Evolutionary conservation across 2,888 invertebrate species (phyloP).

Genomic region (Ophion ventricosus): DNA sequence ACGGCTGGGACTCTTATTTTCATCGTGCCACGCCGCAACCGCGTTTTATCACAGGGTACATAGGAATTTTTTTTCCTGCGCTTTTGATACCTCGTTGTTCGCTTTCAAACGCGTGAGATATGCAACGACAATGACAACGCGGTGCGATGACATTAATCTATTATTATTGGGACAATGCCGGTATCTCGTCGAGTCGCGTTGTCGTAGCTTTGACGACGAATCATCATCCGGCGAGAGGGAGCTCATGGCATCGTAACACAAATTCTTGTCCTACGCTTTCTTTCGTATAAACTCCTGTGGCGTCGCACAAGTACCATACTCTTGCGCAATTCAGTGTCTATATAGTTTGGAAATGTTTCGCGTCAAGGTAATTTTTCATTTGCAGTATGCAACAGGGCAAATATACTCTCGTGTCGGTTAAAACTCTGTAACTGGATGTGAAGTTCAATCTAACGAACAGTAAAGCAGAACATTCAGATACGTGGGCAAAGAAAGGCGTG

Average conservation of each 20-base stretch:
- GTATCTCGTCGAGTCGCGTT: conserved; percentile 41
- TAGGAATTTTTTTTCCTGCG: neutral
- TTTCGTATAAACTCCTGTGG: conserved; percentile 6
- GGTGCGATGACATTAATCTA: conserved; percentile 44
- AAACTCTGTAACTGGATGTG: neutral
- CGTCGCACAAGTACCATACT: neutral
- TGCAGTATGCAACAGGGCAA: neutral
- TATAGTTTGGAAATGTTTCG: conserved; percentile 1
- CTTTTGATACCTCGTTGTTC: conserved; percentile 8
- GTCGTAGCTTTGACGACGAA: conserved; percentile 14
- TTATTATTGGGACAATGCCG: conserved; percentile 62
- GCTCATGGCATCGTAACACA: conserved; percentile 65
- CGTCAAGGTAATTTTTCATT: neutral
- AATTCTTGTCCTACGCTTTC: conserved; percentile 68
- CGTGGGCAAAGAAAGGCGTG: neutral
- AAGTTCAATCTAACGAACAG: neutral
- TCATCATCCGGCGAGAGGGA: conserved; percentile 7
- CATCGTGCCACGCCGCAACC: neutral
- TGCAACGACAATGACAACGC: neutral
- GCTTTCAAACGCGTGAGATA: neutral
- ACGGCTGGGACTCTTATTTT: conserved; percentile 36
- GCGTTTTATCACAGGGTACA: conserved; percentile 9
- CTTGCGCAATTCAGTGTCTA: conserved; percentile 14
- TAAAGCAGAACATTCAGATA: neutral
- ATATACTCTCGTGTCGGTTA: neutral